phyloP scores from a whole-genome alignment of 2,888 invertebrate species.

The Apamea anceps region DNA sequence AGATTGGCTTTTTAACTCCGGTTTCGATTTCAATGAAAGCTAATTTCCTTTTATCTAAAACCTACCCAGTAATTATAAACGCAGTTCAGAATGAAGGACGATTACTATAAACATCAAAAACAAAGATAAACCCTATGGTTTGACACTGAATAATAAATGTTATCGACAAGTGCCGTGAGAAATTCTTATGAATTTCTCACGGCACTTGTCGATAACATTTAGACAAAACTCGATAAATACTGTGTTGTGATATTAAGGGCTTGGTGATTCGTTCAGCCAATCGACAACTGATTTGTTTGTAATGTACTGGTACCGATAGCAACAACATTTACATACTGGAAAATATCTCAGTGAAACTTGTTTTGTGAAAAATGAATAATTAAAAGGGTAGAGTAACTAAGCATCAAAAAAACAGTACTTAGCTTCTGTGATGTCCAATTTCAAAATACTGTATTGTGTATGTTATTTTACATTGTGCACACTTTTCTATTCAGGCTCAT shows the following conservation, averaged over 20 bases:
- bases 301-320: constrained; percentile 20
- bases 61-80: neutral
- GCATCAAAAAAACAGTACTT: no score
- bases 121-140: neutral
- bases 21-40: neutral
- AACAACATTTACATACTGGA: neutral
- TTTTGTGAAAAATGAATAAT: no score
- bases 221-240: neutral
- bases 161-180: no score
- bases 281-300: constrained; percentile 39
- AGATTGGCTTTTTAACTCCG: neutral
- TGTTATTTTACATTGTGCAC: no score
- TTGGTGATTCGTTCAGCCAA: constrained; percentile 55
- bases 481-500: no score
- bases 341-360: no score
- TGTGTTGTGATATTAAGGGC: constrained; percentile 41
- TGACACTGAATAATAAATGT: no score
- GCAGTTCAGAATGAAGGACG: neutral
- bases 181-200: constrained; percentile 43
- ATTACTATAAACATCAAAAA: no score
- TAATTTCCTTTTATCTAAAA: neutral
- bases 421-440: no score
- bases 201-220: constrained; percentile 28
- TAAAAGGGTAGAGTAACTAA: no score
- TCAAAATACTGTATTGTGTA: no score